These are phyloP conservation scores for Acromyrmex charruanus DNA, from an alignment of 1,140 invertebrate species.

Conservation along the genomic window DNA sequence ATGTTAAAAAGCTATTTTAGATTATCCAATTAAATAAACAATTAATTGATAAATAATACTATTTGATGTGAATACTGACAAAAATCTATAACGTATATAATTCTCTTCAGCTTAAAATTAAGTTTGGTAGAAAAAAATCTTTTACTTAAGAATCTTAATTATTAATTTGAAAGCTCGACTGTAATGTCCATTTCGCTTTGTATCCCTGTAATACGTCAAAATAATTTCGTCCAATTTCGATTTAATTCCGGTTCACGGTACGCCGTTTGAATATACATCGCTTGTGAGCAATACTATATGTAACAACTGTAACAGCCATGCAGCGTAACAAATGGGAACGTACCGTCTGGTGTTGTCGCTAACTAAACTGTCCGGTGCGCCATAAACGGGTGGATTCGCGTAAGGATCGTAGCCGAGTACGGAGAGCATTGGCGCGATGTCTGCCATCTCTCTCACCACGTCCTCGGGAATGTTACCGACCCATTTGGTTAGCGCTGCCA, in stretches of 20 bases:
- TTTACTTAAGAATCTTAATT: neutral
- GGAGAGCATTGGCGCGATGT: conserved; percentile 96
- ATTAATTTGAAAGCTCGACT: neutral
- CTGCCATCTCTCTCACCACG: conserved; percentile 95
- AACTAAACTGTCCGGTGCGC: conserved; percentile 94
- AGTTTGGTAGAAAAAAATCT: neutral
- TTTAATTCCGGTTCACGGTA: neutral
- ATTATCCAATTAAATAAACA: neutral
- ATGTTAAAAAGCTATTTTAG: too few relatives aligned
- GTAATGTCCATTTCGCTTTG: neutral
- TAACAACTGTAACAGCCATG: conserved; percentile 46
- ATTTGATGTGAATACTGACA: neutral
- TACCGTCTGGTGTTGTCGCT: conserved; percentile 91
- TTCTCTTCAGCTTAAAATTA: neutral
- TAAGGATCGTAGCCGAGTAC: conserved; percentile 97
- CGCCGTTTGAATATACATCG: neutral
- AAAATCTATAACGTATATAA: neutral
- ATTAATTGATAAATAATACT: neutral
- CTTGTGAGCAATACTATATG: conserved; percentile 14
- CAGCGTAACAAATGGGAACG: conserved; percentile 39
- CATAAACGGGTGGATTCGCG: conserved; percentile 97
- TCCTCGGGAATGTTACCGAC: conserved; percentile 96
- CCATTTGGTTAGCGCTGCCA: conserved; percentile 98
- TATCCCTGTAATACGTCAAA: neutral
- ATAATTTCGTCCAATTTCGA: conserved; percentile 11